phyloP scores from a whole-genome alignment of 2,797 vertebrate species.

The Glossophaga mutica region DNA sequence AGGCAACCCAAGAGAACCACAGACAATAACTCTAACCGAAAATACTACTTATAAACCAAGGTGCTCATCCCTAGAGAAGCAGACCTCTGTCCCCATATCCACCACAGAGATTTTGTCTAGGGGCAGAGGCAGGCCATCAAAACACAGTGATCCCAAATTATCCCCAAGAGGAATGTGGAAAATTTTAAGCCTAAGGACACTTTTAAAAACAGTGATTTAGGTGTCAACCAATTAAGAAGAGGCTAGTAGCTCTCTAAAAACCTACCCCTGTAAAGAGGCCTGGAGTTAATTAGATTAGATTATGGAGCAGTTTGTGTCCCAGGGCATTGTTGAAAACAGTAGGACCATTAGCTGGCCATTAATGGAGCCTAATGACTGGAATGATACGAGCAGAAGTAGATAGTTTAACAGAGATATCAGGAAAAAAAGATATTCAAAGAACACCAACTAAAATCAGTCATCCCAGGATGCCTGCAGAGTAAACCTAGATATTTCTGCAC shows the following conservation, averaged over 20 bases:
- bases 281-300: neutral
- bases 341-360: conserved; percentile 24
- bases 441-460: neutral
- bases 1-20: neutral
- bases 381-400: neutral
- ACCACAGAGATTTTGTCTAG: neutral
- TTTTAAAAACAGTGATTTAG: neutral
- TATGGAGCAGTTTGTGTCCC: neutral
- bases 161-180: neutral
- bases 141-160: neutral
- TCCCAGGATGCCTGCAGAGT: neutral
- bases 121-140: neutral
- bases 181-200: neutral
- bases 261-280: neutral
- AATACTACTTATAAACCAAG: neutral
- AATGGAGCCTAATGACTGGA: neutral
- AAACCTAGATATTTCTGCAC: neutral
- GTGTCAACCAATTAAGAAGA: neutral
- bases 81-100: neutral
- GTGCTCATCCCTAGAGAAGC: neutral
- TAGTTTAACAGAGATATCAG: neutral
- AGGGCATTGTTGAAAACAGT: neutral
- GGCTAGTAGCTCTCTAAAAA: neutral
- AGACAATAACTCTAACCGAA: neutral
- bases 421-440: neutral